Conservation (phyloP, 2,888 invertebrate species). For the Luperina nickerlii region DNA sequence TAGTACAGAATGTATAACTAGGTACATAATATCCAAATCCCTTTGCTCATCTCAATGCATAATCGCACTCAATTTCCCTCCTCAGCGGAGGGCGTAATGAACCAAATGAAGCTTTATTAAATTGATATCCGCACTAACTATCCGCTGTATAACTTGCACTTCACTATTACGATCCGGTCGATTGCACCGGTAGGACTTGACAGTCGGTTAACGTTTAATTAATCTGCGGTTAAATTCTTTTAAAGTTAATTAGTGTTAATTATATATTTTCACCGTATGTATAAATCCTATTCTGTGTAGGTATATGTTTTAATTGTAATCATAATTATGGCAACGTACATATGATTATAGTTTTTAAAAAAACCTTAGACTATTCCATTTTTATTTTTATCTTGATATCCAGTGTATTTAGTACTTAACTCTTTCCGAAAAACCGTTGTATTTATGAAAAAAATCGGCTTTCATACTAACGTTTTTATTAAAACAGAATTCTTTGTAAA, state of each 20-base stretch:
- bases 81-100: constrained; percentile 58
- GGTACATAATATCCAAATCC: constrained; percentile 40
- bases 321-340: neutral
- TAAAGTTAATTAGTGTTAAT: neutral
- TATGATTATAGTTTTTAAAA: neutral
- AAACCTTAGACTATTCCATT: neutral
- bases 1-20: constrained; percentile 1
- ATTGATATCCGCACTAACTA: constrained; percentile 64
- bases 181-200: constrained; percentile 22
- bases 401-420: neutral
- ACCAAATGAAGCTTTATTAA: constrained; percentile 64
- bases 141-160: constrained; percentile 59
- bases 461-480: constrained; percentile 11
- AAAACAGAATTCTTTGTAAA: constrained; percentile 32
- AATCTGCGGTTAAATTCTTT: neutral
- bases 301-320: neutral
- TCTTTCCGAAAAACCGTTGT: neutral
- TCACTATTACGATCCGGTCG: constrained; percentile 28
- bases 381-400: neutral
- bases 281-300: neutral
- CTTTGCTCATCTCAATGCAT: constrained; percentile 56
- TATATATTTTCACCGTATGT: neutral
- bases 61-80: constrained; percentile 57
- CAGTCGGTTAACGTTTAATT: constrained; percentile 2
- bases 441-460: neutral